Evolutionary conservation across 2,888 invertebrate genomes (phyloP), one percentile per base, ranked within the genome.

Genomic region (Ichneumoninae sp.): DNA sequence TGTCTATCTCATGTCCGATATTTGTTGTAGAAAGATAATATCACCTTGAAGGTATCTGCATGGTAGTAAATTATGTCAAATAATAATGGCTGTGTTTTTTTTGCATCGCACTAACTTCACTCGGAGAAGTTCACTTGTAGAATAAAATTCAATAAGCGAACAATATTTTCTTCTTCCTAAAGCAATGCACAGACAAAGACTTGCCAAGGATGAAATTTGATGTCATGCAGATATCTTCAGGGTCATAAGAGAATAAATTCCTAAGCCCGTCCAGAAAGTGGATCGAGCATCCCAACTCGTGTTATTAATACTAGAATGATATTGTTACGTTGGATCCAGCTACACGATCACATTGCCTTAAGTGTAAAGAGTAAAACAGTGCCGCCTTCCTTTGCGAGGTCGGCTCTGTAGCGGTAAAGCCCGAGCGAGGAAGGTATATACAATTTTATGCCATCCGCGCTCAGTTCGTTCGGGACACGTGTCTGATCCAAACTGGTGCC

Each of bases 281-380:
- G 76, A 77, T 77, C 68, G 68, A 26, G 66, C 44, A n/a, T 30
- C 16, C 57, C 26, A 68, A 47, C 44, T 3, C 44, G 16, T 47
- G 4, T 4, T 47, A 16, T 47, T 47, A 16, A 47, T 47, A 16
- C 16, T 47, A 47, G 44, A 47, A 47, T 26, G 57, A 57, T 57
- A 57, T 13, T 26, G 26, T 57, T 13, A 33, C 30, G 36, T 16
- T 36, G 19, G 22, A 36, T 16, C 62, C 65, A 79, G 79, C 62
- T 71, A 52, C 16, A 47, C 50, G 19, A 71, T 70, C 50, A 40
- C 70, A 79, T 79, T 79, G 79, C 79, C 71, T 62, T 40, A 71
- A 65, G 16, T 50, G 19, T 70, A 70, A 71, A 50, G 65, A 52
- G 22, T 36, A 60, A 19, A 40, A 33, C 60, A 19, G 26, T 19